Evolutionary conservation across 2,797 vertebrate genomes (phyloP).

Genomic region (Sebastes diploproa): DNA sequence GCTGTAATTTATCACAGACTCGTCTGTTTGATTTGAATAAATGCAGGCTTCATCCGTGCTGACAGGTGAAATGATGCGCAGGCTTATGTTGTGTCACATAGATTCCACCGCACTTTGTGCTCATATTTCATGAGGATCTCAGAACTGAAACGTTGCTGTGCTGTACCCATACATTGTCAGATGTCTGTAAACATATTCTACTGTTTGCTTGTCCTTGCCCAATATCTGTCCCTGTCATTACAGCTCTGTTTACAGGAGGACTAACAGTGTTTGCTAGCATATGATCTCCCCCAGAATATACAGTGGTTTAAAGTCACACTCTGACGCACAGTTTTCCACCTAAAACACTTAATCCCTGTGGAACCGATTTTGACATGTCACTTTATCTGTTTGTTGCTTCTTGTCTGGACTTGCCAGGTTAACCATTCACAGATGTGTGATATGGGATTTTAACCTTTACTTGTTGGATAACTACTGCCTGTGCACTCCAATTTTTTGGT

Average conservation of each 20-base stretch:
- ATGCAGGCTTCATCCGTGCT: slow-evolving; percentile 22
- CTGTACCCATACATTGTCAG: slow-evolving; percentile 52
- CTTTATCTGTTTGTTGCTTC: slow-evolving; percentile 58
- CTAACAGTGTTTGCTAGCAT: slow-evolving; percentile 57
- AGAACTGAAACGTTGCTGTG: slow-evolving; percentile 26
- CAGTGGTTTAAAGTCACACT: slow-evolving; percentile 49
- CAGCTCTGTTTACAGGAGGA: slow-evolving; percentile 63
- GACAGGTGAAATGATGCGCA: slow-evolving; percentile 60
- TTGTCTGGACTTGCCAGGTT: slow-evolving; percentile 35
- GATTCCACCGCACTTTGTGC: slow-evolving; percentile 45
- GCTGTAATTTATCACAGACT: slow-evolving; percentile 31
- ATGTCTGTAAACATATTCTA: slow-evolving; percentile 64
- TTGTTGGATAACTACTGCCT: slow-evolving; percentile 10
- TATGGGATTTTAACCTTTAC: slow-evolving; percentile 16
- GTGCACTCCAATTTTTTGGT: not conserved
- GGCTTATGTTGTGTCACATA: slow-evolving; percentile 40
- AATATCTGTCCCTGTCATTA: slow-evolving; percentile 55
- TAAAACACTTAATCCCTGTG: slow-evolving; percentile 39
- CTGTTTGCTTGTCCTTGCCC: slow-evolving; percentile 44
- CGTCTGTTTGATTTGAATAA: slow-evolving; percentile 28
- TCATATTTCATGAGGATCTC: slow-evolving; percentile 52
- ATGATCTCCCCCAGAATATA: slow-evolving; percentile 46
- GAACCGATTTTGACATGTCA: slow-evolving; percentile 32
- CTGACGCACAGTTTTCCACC: slow-evolving; percentile 54
- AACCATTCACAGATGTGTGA: slow-evolving; percentile 49